Evolutionary conservation across 2,888 invertebrate genomes (phyloP), one percentile per base, ranked within the genome.

Genomic region (Pyrrhia umbra): DNA sequence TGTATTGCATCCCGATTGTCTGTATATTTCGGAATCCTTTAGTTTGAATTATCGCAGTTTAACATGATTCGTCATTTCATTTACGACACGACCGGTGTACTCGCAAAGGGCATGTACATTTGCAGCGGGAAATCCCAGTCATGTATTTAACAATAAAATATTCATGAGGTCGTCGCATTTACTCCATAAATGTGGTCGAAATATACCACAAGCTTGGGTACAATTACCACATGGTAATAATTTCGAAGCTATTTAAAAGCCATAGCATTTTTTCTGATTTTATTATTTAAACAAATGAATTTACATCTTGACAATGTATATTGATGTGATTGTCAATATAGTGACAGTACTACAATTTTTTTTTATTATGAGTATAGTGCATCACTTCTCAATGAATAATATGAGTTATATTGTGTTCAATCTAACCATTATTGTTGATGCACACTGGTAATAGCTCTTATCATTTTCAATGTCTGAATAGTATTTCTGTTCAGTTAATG

Each of bases 61-160:
- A 51, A 30, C 34, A 54, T 21, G n/a, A 62, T 34, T 61, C 20
- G 16, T 42, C 20, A 37, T 34, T 34, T 42, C 20, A 37, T 34
- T 27, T 49, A 50, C 20, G 30, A n/a, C 8, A 45, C 37, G 56
- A 46, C 64, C 62, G 75, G 74, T 66, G 27, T 47, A 49, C 18
- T 42, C 20, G 6, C 37, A 16, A 34, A 43, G 43, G 18, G 30
- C 68, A 55, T 43, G 61, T 34, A 51, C 30, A 62, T 62, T 61
- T 64, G 30, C 57, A 59, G 75, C 63, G 75, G 70, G 68, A 68
- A 76, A 75, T 60, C 43, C 67, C 60, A 18, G 50, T 42, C 16
- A 42, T 25, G 30, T 47, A 16, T 66, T 45, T 43, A 15, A 13
- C 8, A 34, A 25, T 34, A 58, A 51, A 20, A 43, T 52, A 10